Percentiles rank a stretch among this genome's conserved stretches.
phyloP scores from a whole-genome alignment of 2,797 vertebrate species.

The Myotis daubentonii region DNA sequence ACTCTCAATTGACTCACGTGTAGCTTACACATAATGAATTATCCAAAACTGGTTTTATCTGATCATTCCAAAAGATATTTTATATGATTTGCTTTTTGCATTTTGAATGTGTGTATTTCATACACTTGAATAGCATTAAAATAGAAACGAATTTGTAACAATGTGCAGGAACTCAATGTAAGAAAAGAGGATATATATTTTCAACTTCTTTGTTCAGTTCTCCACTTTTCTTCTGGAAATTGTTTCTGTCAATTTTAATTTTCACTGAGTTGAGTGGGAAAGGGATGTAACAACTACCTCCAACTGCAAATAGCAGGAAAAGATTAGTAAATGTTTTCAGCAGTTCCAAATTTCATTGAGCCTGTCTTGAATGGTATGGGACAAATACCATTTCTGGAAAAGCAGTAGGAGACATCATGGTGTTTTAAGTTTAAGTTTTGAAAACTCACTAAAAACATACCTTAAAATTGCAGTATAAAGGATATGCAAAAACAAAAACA shows the following conservation, averaged over 20 bases:
- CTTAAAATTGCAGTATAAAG: not conserved
- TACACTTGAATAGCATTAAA: conserved; percentile 47
- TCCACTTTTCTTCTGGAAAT: conserved; percentile 79
- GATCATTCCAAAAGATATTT: not conserved
- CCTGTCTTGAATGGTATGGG: conserved; percentile 49
- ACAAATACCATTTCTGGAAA: conserved; percentile 52
- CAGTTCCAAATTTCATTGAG: conserved; percentile 47
- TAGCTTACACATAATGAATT: not conserved
- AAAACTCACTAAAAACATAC: conserved; percentile 7
- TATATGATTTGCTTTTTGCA: not conserved
- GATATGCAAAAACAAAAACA: not conserved
- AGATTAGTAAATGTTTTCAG: conserved; percentile 66
- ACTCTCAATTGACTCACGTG: not conserved
- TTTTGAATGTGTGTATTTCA: not conserved
- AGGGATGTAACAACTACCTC: conserved; percentile 66
- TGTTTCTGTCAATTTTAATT: conserved; percentile 84
- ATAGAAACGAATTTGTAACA: conserved; percentile 42
- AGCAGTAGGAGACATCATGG: not conserved
- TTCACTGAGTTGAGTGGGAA: conserved; percentile 63
- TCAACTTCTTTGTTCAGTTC: conserved; percentile 76
- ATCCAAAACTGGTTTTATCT: not conserved
- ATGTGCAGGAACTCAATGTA: conserved; percentile 6
- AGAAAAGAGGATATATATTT: conserved; percentile 36
- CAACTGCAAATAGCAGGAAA: conserved; percentile 69
- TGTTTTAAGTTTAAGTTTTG: conserved; percentile 31